These are phyloP conservation scores for Nyctibius bracteatus DNA, from an alignment of 2,113 vertebrate species.

Conservation along the genomic window DNA sequence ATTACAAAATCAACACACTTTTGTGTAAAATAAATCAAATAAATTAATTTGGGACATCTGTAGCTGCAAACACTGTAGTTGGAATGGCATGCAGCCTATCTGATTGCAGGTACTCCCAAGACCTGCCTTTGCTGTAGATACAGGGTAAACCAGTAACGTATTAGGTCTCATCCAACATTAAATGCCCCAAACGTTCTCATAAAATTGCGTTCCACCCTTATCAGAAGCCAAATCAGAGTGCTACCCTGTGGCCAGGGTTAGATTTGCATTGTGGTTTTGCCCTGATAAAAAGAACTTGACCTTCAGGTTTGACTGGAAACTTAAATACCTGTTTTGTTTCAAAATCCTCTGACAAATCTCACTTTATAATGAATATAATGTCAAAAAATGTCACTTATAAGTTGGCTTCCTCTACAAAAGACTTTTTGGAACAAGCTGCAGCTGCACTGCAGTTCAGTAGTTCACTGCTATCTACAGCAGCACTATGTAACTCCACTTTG, in stretches of 20 bases:
- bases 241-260: background rate
- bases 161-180: background rate
- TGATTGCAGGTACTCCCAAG: background rate
- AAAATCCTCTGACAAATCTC: background rate
- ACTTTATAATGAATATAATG: background rate
- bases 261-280: background rate
- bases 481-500: background rate
- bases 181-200: background rate
- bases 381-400: constrained; percentile 1
- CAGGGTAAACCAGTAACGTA: background rate
- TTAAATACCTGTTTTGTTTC: background rate
- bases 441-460: background rate
- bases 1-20: background rate
- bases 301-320: background rate
- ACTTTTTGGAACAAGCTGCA: background rate
- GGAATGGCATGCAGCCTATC: background rate
- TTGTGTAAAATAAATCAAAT: background rate
- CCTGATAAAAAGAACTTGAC: background rate
- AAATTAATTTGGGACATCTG: background rate
- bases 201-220: background rate
- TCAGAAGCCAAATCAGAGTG: background rate
- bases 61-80: background rate
- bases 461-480: background rate
- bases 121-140: background rate
- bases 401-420: background rate